Evolutionary conservation across 2,797 vertebrate species (phyloP).

Genomic region (Chelidonichthys spinosus): DNA sequence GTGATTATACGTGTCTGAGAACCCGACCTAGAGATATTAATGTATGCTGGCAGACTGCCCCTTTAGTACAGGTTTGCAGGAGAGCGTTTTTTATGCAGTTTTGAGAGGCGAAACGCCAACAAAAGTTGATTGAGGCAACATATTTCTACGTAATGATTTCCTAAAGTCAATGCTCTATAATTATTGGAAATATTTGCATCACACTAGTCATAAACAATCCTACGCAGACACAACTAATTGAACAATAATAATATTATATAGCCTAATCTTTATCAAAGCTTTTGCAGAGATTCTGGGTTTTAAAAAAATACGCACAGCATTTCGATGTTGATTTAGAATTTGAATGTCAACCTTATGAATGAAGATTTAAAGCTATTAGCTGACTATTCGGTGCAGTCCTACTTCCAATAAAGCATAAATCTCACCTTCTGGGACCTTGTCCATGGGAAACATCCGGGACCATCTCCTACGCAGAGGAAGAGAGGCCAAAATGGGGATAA

Average conservation of each 20-base stretch:
- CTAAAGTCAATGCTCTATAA: no score
- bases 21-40: not conserved
- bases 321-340: not conserved
- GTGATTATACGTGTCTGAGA: not conserved
- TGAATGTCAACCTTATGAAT: not conserved
- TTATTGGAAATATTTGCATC: no score
- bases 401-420: conserved; percentile 13
- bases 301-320: not conserved
- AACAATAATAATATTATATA: no score
- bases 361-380: not conserved
- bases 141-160: no score
- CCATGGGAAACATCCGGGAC: not conserved
- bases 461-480: not conserved
- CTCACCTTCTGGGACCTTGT: conserved; percentile 2
- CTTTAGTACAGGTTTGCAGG: no score
- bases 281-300: no score
- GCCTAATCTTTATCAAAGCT: no score
- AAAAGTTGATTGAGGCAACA: no score
- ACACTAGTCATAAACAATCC: no score
- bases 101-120: no score
- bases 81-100: no score
- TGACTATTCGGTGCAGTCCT: not conserved
- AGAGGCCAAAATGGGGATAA: not conserved
- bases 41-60: not conserved
- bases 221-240: no score